Evolutionary conservation across 2,888 invertebrate species (phyloP).

Genomic region (Mythimna albipuncta): DNA sequence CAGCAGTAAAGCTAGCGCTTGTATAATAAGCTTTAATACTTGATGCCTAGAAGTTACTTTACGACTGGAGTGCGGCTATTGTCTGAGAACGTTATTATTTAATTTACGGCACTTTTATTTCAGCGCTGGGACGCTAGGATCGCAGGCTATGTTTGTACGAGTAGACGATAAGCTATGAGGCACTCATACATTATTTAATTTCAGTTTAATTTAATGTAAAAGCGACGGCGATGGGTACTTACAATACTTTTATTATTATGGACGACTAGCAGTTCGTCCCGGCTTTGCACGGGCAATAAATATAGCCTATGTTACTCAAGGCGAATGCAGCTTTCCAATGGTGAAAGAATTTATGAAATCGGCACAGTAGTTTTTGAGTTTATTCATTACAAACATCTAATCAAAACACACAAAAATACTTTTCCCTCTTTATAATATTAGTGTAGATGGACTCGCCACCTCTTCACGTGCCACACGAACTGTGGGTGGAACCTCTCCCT

Average conservation of each 20-base stretch:
- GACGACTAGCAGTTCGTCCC: no score
- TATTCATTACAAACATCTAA: no score
- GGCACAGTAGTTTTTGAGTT: no score
- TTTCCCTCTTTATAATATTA: no score
- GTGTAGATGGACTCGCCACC: not conserved
- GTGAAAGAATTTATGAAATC: no score
- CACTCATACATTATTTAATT: not conserved
- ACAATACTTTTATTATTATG: not conserved
- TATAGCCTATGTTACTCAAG: no score
- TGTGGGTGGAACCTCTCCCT: not conserved
- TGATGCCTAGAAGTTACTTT: conserved; percentile 43
- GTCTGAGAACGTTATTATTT: conserved; percentile 25
- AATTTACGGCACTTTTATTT: conserved; percentile 24
- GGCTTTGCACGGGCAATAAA: no score
- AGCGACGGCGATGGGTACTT: not conserved
- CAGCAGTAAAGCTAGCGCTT: conserved; percentile 22
- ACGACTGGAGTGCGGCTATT: conserved; percentile 22
- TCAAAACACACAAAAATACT: no score
- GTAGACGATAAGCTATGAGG: not conserved
- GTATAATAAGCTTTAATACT: conserved; percentile 40
- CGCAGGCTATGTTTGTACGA: not conserved
- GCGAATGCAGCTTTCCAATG: no score
- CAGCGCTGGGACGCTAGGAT: not conserved
- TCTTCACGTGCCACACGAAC: not conserved
- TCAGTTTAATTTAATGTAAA: not conserved